A percentile compares a stretch with the other conserved stretches of the same genome.
These are phyloP conservation scores for Pseudomyrmex flavicornis DNA, from an alignment of 1,140 invertebrate genomes.

Conservation along the genomic window DNA sequence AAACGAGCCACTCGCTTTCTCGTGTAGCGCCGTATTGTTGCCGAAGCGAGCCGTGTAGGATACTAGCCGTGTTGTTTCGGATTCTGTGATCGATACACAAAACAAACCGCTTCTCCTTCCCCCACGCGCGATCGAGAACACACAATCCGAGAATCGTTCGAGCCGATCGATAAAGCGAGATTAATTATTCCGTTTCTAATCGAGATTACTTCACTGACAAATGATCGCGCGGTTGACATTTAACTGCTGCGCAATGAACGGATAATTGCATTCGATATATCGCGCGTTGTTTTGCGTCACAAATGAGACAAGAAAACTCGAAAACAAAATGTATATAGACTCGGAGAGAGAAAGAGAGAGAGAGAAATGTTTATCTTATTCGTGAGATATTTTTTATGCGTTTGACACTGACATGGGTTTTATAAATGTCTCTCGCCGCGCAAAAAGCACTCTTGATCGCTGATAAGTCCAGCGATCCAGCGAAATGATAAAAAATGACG, in stretches of 20 bases:
- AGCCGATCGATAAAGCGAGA: background rate
- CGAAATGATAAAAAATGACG: conserved; percentile 42
- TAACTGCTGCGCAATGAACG: background rate
- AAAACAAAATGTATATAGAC: too few species aligned
- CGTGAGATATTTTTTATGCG: too few species aligned
- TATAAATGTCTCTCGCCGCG: background rate
- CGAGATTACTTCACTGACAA: background rate
- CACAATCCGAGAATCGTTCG: background rate
- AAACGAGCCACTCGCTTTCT: background rate
- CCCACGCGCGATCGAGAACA: background rate
- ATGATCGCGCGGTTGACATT: background rate
- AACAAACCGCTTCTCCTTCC: background rate
- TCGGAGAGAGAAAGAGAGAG: background rate
- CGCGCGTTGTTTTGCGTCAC: background rate
- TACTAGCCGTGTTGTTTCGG: too few species aligned
- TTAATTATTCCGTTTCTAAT: background rate
- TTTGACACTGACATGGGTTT: background rate
- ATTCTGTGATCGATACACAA: background rate
- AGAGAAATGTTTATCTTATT: background rate
- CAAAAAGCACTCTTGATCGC: background rate
- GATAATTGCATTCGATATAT: background rate
- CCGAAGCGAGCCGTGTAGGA: background rate
- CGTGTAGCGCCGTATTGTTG: background rate
- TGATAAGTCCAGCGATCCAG: background rate
- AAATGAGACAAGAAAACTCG: too few species aligned